Conservation (phyloP, 1,140 invertebrate species). For the Linepithema humile region DNA sequence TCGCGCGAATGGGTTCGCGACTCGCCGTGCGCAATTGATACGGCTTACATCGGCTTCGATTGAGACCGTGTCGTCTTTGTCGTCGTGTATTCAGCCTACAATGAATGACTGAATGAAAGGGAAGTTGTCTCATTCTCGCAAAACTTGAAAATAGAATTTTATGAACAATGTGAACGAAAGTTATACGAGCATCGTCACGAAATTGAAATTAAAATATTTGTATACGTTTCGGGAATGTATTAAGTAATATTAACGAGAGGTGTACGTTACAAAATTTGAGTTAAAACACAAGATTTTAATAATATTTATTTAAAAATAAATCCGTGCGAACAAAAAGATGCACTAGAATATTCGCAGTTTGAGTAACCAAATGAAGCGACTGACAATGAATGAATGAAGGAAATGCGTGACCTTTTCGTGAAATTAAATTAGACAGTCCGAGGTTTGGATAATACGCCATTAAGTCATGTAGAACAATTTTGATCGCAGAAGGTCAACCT, state of each 20-base stretch:
- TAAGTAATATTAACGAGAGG: too few species aligned
- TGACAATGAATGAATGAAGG: not conserved
- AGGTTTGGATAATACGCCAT: not conserved
- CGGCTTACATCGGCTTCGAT: not conserved
- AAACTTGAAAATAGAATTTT: not conserved
- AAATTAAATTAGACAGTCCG: not conserved
- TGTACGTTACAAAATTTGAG: too few species aligned
- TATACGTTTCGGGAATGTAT: too few species aligned
- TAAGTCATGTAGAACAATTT: conserved; percentile 11
- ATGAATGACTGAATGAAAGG: too few species aligned
- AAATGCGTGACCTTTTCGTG: not conserved
- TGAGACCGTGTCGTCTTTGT: not conserved
- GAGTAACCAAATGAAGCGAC: not conserved
- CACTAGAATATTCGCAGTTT: not conserved
- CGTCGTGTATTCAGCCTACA: too few species aligned
- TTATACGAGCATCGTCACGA: too few species aligned
- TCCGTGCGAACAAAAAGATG: not conserved
- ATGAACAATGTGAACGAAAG: too few species aligned
- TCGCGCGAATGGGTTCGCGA: not conserved
- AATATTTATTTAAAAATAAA: too few species aligned
- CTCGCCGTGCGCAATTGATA: not conserved
- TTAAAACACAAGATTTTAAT: too few species aligned
- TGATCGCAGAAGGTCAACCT: not conserved
- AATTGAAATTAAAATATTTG: too few species aligned
- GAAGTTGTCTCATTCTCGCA: too few species aligned